These are phyloP conservation scores for Ciona savignyi DNA, from an alignment of 23 tunicate species.

Conservation along the genomic window DNA sequence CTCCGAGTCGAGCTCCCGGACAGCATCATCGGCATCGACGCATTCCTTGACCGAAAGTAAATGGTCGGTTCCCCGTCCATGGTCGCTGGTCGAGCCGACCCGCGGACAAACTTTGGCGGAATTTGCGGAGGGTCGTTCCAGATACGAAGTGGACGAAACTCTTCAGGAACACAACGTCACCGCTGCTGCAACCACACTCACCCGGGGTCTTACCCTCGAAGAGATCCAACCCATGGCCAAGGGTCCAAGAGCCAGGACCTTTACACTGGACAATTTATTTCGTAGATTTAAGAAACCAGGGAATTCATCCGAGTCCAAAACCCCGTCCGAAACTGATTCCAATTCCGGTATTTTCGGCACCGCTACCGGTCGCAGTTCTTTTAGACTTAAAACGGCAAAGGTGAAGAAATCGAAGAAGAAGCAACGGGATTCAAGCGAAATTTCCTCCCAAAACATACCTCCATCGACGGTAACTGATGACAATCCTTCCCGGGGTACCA, in stretches of 20 bases:
- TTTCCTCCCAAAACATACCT: background rate
- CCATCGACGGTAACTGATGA: background rate
- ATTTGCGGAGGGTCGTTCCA: conserved; percentile 11
- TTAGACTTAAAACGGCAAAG: conserved; percentile 7
- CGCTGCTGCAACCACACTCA: conserved; percentile 32
- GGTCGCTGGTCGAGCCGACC: conserved; percentile 39
- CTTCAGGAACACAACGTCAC: conserved; percentile 9
- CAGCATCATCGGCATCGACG: conserved; percentile 57
- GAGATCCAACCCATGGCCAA: background rate
- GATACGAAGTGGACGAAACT: background rate
- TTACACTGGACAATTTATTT: conserved; percentile 39
- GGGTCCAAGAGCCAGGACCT: conserved; percentile 11
- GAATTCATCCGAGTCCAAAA: background rate
- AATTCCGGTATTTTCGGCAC: conserved; percentile 3
- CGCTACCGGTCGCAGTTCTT: conserved; percentile 9
- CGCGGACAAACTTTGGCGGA: conserved; percentile 34
- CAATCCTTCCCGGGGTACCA: background rate
- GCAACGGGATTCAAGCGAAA: background rate
- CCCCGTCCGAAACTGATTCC: background rate
- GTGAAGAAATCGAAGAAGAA: conserved; percentile 4
- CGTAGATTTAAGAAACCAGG: conserved; percentile 15
- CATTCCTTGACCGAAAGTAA: conserved; percentile 10
- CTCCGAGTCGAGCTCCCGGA: conserved; percentile 63
- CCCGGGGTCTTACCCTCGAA: conserved; percentile 12
- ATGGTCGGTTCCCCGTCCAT: conserved; percentile 36